Base-by-base conservation (phyloP, 2,797 vertebrate genomes). In the Poeciliopsis presidionis region DNA sequence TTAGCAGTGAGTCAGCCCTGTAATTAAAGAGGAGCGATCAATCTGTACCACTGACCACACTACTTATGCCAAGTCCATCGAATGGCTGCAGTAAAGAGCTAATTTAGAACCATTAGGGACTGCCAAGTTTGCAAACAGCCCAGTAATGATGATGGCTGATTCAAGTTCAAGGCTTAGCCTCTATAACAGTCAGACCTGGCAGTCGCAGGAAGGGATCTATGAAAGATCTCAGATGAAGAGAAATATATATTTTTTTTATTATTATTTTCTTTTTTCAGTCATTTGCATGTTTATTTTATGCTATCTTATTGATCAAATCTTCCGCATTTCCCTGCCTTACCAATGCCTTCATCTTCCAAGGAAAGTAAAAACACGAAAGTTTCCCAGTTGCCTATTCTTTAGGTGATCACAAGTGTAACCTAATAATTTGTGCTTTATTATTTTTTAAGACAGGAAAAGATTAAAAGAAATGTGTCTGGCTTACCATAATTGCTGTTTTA, bases 81-180 rank as follows among this genome's bases (percentile, higher is more conserved):
- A 94, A 93, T 93, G 92, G 92, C 94, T 92, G 87, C 84, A 88
- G 92, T 94, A 95, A 95, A 96, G 95, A 91, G 94, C 95, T 96
- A 95, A 96, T 96, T 96, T 95, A 94, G 90, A 95, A 93, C 93
- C 94, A 96, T 96, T 96, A 96, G 94, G 92, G 93, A 94, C 93
- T 95, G 95, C 94, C 91, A 92, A 95, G 94, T 96, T 96, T 95
- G 95, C 94, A 96, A 95, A 96, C 95, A 95, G 93, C 87, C 88
- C 91, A 80, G 92, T 96, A 96, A 96, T 95, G 94, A 95, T 95
- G 95, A 95, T 93, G 92, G 93, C 93, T 94, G 89, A 91, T 92
- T 92, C 89, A 88, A 94, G 94, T 94, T 95, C 94, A 92, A 93
- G 93, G 87, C 91, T 90, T 92, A 86, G 92, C 91, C 92, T 93